Conservation (phyloP, 2,797 vertebrate species). For the Hydrolagus colliei region DNA sequence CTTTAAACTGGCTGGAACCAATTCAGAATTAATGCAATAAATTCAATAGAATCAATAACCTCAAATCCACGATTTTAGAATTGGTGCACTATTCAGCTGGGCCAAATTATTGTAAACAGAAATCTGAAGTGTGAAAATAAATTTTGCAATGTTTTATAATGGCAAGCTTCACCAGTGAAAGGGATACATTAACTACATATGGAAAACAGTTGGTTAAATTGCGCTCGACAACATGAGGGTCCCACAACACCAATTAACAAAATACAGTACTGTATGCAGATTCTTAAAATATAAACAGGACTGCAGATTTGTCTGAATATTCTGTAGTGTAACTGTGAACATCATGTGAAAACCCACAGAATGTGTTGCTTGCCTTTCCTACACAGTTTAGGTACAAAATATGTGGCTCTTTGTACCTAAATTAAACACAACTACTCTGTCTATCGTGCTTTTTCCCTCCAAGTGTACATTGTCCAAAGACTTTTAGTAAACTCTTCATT, state of each 20-base stretch:
- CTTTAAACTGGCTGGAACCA: background rate
- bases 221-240: background rate
- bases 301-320: background rate
- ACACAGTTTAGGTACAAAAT: constrained; percentile 13
- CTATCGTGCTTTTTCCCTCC: constrained; percentile 69
- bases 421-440: background rate
- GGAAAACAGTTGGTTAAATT: background rate
- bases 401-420: background rate
- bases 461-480: constrained; percentile 76
- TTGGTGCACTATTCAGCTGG: background rate
- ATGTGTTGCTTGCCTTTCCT: constrained; percentile 11
- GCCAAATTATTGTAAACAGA: background rate
- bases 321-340: background rate
- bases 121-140: constrained; percentile 16
- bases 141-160: constrained; percentile 21
- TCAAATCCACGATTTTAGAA: background rate
- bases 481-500: constrained; percentile 95
- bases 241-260: background rate
- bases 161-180: background rate
- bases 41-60: background rate
- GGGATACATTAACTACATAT: constrained; percentile 2
- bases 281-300: background rate
- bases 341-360: background rate
- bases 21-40: background rate
- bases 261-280: background rate